Evolutionary conservation across 2,797 vertebrate species (phyloP).

Genomic region (Acropternis orthonyx): DNA sequence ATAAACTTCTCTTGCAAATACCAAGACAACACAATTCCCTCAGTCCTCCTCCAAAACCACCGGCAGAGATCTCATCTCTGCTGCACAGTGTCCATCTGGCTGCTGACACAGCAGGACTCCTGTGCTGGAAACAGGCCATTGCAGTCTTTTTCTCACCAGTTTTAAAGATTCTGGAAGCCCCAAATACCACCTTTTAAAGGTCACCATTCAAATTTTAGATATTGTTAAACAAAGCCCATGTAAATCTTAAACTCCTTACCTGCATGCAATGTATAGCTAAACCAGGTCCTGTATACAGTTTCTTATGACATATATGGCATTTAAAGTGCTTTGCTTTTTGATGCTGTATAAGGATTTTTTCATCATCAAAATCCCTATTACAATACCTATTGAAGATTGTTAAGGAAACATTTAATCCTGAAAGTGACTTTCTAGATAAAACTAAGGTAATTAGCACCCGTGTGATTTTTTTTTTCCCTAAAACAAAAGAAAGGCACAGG

Average conservation of each 20-base stretch:
- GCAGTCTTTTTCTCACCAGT: neutral
- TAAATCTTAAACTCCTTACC: conserved; percentile 74
- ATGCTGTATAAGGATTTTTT: conserved; percentile 98
- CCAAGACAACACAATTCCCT: neutral
- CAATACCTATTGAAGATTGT: conserved; percentile 86
- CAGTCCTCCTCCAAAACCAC: neutral
- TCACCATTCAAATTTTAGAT: neutral
- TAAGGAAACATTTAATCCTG: conserved; percentile 57
- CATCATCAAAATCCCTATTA: conserved; percentile 98
- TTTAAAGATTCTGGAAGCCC: neutral
- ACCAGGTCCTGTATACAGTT: conserved; percentile 95
- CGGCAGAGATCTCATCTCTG: neutral
- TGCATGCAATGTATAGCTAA: conserved; percentile 99
- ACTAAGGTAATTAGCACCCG: neutral
- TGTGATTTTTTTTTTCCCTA: neutral
- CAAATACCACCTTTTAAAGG: neutral
- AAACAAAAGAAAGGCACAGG: neutral
- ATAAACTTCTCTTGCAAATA: neutral
- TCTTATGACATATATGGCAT: conserved; percentile 99
- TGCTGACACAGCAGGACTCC: neutral
- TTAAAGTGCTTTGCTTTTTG: conserved; percentile 99
- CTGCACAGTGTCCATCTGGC: neutral
- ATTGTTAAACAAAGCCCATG: neutral
- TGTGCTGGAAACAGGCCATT: neutral
- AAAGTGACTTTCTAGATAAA: neutral